Base-by-base conservation (phyloP, 2,797 vertebrate genomes). In the Erpetoichthys calabaricus region DNA sequence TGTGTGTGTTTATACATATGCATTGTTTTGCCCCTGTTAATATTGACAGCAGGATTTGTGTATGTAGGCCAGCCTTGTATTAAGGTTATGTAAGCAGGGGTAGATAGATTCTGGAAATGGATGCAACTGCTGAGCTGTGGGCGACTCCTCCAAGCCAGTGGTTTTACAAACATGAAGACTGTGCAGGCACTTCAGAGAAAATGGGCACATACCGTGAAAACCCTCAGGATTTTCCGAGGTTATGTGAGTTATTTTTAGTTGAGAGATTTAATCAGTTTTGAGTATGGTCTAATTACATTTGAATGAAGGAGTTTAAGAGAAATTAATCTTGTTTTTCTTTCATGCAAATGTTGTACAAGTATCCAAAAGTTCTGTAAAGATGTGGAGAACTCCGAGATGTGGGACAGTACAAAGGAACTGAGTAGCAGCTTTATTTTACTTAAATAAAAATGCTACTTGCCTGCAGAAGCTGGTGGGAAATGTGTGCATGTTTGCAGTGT, bases 11-110 rank as follows among this genome's bases (percentile, higher is more conserved):
- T 59, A 43, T 56, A 7, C 63, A 60, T 56, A 61, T 66, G 64
- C 69, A 66, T 71, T 78, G 71, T 60, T 79, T 69, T 64, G 61
- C 69, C 76, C 68, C 69, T 78, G 72, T 79, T 81, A 64, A 62
- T 73, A 77, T 80, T 66, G 73, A 80, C 63, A 60, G 76, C 85
- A 76, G 90, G 90, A 89, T 92, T 94, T 92, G 84, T 73, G 81
- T 90, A 93, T 92, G 88, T 95, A 95, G 91, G 91, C 83, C 91
- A 91, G 86, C 87, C 82, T 81, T 86, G 88, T 86, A 82, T 86
- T 86, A 76, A 82, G 82, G 80, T 92, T 91, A 87, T 77, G 79
- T 92, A 91, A 92, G 87, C 67, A 1, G 53, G 25, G 71, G 76
- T 60, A 51, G 77, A 80, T 82, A 77, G 77, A 81, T 81, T 80